Base-by-base conservation (phyloP, 2,888 invertebrate genomes). In the Panzeria rudis region DNA sequence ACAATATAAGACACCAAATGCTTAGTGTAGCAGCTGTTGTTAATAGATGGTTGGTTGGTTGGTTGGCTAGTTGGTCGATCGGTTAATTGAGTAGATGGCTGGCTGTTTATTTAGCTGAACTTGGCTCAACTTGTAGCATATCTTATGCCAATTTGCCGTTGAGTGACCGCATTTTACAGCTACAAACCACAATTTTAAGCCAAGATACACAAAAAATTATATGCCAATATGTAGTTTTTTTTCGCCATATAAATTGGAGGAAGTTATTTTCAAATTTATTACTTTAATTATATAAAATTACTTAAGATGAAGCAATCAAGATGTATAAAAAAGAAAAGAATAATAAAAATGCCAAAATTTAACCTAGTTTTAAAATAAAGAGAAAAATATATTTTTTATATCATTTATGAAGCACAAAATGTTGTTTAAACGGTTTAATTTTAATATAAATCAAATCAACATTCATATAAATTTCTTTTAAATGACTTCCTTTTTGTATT, bases 221-320 rank as follows among this genome's bases (percentile, higher is more conserved):
- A n/a, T n/a, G n/a, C n/a, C n/a, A n/a, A n/a, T n/a, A n/a, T n/a
- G n/a, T n/a, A n/a, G n/a, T n/a, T n/a, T n/a, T n/a, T n/a, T n/a
- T n/a, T n/a, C n/a, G n/a, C n/a, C n/a, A 44, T 56, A 38, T 44
- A 71, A 64, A 64, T 59, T 72, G 47, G 50, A 85, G 85, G 85
- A 85, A 85, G 82, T 85, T 73, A 71, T 82, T 78, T 78, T 56
- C 13, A 85, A 76, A 73, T 85, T 85, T 82, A 82, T 78, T 75
- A 75, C 82, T 52, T 82, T 84, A 84, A 85, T 82, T 69, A 85
- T 82, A 75, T 82, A 52, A 78, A 85, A 82, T 85, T 82, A 78
- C 59, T 64, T 59, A 13, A 75, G 41, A 41, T 25, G 59, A 62
- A 73, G 23, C 25, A 50, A 80, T 66, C 56, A 38, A 59, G 38